Conservation (phyloP, 1,140 invertebrate genomes). For the Diorhabda elongata region DNA sequence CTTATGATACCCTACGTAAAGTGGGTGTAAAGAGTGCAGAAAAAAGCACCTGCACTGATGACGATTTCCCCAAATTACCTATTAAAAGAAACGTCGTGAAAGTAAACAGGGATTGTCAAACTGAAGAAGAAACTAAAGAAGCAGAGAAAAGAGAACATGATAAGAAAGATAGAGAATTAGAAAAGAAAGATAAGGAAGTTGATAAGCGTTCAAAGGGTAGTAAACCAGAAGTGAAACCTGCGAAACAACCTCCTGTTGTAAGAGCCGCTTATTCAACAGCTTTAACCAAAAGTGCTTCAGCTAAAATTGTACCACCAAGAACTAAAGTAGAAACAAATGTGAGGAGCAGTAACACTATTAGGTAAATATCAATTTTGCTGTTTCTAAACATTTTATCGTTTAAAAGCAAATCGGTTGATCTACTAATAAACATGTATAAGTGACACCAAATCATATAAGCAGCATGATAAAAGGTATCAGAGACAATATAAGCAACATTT, state of each 20-base stretch:
- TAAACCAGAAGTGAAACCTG: conserved; percentile 27
- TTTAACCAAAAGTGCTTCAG: conserved; percentile 43
- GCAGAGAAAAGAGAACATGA: conserved; percentile 33
- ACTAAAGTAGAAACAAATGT: conserved; percentile 46
- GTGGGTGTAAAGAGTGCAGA: conserved; percentile 42
- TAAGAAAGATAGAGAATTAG: neutral
- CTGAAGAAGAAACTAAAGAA: conserved; percentile 36
- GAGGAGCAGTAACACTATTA: too few relatives aligned
- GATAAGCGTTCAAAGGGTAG: conserved; percentile 23
- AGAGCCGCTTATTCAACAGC: conserved; percentile 51
- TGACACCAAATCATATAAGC: too few relatives aligned
- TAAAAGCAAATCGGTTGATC: too few relatives aligned
- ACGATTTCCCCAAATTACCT: conserved; percentile 49
- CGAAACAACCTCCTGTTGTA: conserved; percentile 24
- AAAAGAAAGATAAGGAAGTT: neutral
- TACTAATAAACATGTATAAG: too few relatives aligned
- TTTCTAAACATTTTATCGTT: too few relatives aligned
- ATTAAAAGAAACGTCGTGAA: conserved; percentile 46
- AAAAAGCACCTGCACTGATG: conserved; percentile 51
- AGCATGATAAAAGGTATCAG: neutral
- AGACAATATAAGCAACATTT: too few relatives aligned
- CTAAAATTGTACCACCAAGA: conserved; percentile 45
- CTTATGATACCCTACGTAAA: conserved; percentile 43
- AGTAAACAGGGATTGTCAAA: conserved; percentile 43
- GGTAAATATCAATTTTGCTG: too few relatives aligned